Evolutionary conservation across 2,797 vertebrate species (phyloP).

Genomic region (Siniperca undulata): DNA sequence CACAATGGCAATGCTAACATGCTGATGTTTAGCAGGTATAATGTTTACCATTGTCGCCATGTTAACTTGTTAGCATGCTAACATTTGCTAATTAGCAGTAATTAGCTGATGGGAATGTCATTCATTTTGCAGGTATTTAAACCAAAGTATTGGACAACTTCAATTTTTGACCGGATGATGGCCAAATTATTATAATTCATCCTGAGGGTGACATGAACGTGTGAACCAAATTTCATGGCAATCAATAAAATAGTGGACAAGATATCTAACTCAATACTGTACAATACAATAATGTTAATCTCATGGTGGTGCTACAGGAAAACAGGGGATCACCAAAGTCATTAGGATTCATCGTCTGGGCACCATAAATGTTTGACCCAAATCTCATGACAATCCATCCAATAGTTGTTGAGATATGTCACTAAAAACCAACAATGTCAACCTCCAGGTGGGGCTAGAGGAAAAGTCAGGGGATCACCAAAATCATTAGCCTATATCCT

Average conservation of each 20-base stretch:
- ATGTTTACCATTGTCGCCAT: not conserved
- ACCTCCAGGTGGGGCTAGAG: not conserved
- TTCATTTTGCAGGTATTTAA: slow-evolving; percentile 9
- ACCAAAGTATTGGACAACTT: not conserved
- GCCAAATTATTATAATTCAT: not conserved
- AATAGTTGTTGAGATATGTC: not conserved
- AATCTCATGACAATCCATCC: not conserved
- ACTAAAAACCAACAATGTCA: not conserved
- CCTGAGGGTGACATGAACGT: not conserved
- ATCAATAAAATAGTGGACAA: not conserved
- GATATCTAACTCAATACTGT: not conserved
- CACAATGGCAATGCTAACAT: not conserved
- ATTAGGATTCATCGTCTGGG: not conserved
- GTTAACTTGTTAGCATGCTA: slow-evolving; percentile 5
- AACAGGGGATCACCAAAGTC: not conserved
- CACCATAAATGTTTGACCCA: not conserved
- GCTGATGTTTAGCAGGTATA: not conserved
- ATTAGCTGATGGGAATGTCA: not conserved
- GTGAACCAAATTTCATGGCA: not conserved
- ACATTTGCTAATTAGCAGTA: slow-evolving; percentile 1
- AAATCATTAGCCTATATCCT: not conserved
- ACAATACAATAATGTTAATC: not conserved
- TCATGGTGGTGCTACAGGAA: not conserved
- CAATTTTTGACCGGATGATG: not conserved
- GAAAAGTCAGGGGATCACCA: not conserved